phyloP scores from a whole-genome alignment of 2,888 invertebrate genomes.

The Cephonodes hylas region DNA sequence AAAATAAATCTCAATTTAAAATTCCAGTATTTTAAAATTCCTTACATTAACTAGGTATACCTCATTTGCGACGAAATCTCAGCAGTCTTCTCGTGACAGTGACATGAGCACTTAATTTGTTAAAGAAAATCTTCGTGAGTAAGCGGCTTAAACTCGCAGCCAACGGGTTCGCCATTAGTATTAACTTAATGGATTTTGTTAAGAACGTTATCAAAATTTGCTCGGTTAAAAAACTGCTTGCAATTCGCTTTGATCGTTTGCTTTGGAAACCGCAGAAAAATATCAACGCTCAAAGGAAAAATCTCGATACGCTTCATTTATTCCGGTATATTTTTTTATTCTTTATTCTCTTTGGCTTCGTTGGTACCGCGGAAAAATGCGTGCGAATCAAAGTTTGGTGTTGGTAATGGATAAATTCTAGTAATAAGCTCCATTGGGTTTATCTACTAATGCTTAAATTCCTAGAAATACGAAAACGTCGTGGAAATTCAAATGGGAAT shows the following conservation, averaged over 20 bases:
- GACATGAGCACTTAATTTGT: slow-evolving; percentile 11
- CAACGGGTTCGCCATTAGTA: slow-evolving; percentile 3
- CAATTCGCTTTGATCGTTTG: neutral
- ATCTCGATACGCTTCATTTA: neutral
- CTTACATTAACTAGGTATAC: neutral
- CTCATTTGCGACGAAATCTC: neutral
- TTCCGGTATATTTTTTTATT: neutral
- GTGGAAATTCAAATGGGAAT: too few species aligned
- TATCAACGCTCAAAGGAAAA: neutral
- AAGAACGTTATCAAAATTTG: neutral
- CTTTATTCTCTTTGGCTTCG: too few species aligned
- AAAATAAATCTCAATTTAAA: neutral
- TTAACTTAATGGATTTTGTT: slow-evolving; percentile 6
- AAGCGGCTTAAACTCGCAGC: slow-evolving; percentile 6
- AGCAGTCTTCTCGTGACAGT: neutral
- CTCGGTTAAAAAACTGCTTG: neutral
- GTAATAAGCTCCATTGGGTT: too few species aligned
- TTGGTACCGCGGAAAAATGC: too few species aligned
- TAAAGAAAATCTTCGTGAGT: neutral
- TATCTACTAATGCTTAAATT: too few species aligned
- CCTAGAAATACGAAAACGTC: too few species aligned
- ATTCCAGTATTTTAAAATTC: too few species aligned
- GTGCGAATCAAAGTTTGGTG: too few species aligned
- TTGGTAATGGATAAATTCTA: too few species aligned
- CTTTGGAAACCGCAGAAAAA: neutral